Base-by-base conservation (phyloP, 1,140 invertebrate genomes). In the Diachasmimorpha longicaudata region DNA sequence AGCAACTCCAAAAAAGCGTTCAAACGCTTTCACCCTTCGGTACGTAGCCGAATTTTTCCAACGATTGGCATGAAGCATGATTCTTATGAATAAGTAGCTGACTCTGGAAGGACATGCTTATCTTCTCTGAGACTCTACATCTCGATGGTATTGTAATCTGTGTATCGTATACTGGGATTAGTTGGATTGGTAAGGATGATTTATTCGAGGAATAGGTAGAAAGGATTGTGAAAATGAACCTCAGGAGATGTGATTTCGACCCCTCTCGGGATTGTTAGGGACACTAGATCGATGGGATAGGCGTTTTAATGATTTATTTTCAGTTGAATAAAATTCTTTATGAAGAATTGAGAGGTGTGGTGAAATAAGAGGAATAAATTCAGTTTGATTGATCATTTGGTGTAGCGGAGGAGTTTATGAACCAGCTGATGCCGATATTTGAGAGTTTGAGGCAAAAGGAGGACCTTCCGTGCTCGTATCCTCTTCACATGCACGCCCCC, bases 371-470 rank as follows among this genome's bases (percentile, higher is more conserved):
- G n/a, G 44, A 89, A 84, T 89, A 52, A 13, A 75, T 75, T 74
- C 39, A 72, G 74, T 82, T 87, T 87, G 81, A 78, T 88, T 87
- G 86, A 72, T 76, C 69, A 70, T 76, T 75, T 85, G 84, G 83
- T 88, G 83, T 93, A 97, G 95, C 95, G 90, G 94, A 96, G 91
- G 95, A 96, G 92, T 95, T 96, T 92, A 93, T 96, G 93, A 94
- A 92, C 91, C 94, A 96, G 91, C 92, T 97, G 92, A 95, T 94
- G 93, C 95, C 95, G 85, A 96, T 96, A 91, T 96, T 97, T 93
- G 95, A 96, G 90, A 94, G 94, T 90, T 93, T 97, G 86, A 92
- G 95, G 85, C 94, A 95, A 88, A 94, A 94, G 87, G 94, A 96
- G 90, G 94, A 95, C 86, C 92, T 95, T 82, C 94, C 94, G 87